Percentiles rank a stretch among this genome's conserved stretches.
phyloP scores from a whole-genome alignment of 2,888 invertebrate species.

The Helobdella robusta region DNA sequence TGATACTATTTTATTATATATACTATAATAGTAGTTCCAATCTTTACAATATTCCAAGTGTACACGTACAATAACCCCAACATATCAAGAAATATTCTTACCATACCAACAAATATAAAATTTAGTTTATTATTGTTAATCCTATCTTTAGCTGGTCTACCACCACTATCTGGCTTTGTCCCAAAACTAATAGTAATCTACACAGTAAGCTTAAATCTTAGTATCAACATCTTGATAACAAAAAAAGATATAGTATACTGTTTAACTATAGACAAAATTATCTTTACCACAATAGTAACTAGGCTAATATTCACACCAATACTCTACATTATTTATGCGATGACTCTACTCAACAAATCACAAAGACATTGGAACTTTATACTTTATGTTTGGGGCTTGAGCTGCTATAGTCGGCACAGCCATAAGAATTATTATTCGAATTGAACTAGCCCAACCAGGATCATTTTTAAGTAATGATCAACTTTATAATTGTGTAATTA shows the following conservation, averaged over 20 bases:
- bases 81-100: not conserved
- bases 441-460: constrained; percentile 52
- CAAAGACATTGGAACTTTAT: constrained; percentile 68
- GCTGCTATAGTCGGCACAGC: constrained; percentile 63
- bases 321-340: constrained; percentile 46
- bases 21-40: constrained; percentile 16
- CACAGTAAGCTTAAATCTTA: constrained; percentile 30
- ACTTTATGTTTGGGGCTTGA: constrained; percentile 62
- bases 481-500: constrained; percentile 70
- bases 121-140: constrained; percentile 14
- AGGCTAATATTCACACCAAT: not conserved
- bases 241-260: not conserved
- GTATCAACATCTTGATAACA: constrained; percentile 18
- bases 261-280: not conserved
- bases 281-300: not conserved
- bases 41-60: constrained; percentile 25
- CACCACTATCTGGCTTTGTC: constrained; percentile 32
- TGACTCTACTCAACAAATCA: constrained; percentile 58
- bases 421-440: constrained; percentile 60
- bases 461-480: constrained; percentile 64
- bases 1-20: constrained; percentile 29
- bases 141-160: constrained; percentile 30
- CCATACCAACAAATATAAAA: not conserved
- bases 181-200: constrained; percentile 31
- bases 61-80: constrained; percentile 8